phyloP scores from a whole-genome alignment of 2,113 vertebrate species.

The Xenus cinereus region DNA sequence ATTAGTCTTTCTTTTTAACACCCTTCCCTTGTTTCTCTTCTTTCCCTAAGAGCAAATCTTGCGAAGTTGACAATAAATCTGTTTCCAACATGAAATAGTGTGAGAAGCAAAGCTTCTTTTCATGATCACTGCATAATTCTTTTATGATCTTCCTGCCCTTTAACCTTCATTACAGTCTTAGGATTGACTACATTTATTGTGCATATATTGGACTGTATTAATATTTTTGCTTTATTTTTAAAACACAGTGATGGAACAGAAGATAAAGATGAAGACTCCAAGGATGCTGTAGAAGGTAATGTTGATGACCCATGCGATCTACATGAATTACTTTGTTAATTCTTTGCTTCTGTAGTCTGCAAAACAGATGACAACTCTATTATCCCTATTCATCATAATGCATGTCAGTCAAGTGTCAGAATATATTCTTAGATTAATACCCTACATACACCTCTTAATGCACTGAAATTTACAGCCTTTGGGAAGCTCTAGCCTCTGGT shows the following conservation, averaged over 20 bases:
- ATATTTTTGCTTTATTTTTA: constrained; percentile 34
- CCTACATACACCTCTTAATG: neutral
- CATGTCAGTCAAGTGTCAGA: neutral
- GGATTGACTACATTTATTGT: neutral
- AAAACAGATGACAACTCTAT: neutral
- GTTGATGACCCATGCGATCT: neutral
- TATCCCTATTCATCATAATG: neutral
- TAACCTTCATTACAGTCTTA: constrained; percentile 42
- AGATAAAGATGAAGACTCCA: constrained; percentile 87
- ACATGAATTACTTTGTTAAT: neutral
- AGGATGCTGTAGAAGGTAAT: constrained; percentile 83
- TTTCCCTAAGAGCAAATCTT: neutral
- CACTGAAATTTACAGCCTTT: neutral
- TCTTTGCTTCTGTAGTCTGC: neutral
- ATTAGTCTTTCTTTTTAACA: neutral
- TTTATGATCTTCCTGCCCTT: constrained; percentile 28
- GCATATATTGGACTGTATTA: neutral
- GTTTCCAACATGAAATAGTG: constrained; percentile 68
- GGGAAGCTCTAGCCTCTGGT: neutral
- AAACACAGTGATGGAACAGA: constrained; percentile 87
- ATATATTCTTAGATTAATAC: neutral
- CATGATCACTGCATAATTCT: constrained; percentile 26
- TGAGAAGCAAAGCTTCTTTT: constrained; percentile 76
- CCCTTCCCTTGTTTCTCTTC: neutral
- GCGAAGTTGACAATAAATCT: neutral